A percentile compares a stretch with the other conserved stretches of the same genome.
Conservation (phyloP, 1,140 invertebrate genomes). For the honey bee (Apis mellifera) region DNA sequence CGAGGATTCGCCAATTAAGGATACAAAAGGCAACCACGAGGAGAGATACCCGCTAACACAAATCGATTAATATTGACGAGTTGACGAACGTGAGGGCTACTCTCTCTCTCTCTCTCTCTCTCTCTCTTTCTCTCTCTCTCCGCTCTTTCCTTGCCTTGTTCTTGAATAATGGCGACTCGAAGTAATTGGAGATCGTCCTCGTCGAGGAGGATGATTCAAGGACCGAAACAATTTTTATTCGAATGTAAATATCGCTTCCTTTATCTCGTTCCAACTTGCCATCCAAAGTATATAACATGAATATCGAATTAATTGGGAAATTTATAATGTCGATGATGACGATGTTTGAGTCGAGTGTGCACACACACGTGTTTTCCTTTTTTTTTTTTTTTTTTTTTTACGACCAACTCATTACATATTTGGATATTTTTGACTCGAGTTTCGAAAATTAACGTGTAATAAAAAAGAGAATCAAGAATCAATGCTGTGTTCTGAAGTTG, state of each 20-base stretch:
- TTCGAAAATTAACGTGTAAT: too few relatives aligned
- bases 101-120: too few relatives aligned
- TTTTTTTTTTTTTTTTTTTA: too few relatives aligned
- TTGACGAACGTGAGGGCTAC: not conserved
- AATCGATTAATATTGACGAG: slow-evolving; percentile 12
- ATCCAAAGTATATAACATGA: not conserved
- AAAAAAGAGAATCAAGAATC: too few relatives aligned
- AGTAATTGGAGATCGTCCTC: not conserved
- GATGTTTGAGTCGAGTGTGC: too few relatives aligned
- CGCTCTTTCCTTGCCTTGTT: too few relatives aligned
- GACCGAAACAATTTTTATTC: not conserved
- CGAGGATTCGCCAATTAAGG: slow-evolving; percentile 10
- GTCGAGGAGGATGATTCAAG: not conserved
- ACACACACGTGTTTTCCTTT: too few relatives aligned
- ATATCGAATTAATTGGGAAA: not conserved
- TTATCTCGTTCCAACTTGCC: not conserved
- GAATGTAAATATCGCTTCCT: not conserved
- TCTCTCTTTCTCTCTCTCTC: too few relatives aligned
- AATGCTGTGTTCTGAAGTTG: too few relatives aligned
- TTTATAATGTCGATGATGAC: not conserved
- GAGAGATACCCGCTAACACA: not conserved
- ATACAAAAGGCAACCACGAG: not conserved
- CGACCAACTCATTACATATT: too few relatives aligned
- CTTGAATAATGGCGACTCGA: not conserved
- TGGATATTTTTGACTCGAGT: too few relatives aligned